Evolutionary conservation across 2,888 invertebrate species (phyloP).

Genomic region (Rotaria socialis): DNA sequence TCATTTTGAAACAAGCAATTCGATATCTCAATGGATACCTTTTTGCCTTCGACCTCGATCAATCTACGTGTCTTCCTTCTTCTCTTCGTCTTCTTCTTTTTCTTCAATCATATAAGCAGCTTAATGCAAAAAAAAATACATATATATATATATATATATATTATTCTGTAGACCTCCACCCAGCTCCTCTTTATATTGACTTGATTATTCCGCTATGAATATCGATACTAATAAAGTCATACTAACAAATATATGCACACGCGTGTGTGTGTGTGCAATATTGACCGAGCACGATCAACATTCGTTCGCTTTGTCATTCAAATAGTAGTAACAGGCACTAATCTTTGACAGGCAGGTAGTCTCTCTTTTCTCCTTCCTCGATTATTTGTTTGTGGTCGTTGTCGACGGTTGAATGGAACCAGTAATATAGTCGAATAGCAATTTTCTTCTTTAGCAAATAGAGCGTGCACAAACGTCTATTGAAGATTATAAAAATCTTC

Average conservation of each 20-base stretch:
- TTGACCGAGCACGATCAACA: constrained; percentile 32
- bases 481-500: constrained; percentile 18
- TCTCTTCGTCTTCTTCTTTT: neutral
- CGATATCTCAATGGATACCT: constrained; percentile 10
- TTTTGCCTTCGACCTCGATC: constrained; percentile 26
- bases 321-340: constrained; percentile 32
- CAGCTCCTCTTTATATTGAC: constrained; percentile 26
- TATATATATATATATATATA: neutral
- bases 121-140: constrained; percentile 21
- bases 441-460: constrained; percentile 29
- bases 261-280: constrained; percentile 21
- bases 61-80: constrained; percentile 21
- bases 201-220: constrained; percentile 29
- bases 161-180: neutral
- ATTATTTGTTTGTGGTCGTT: constrained; percentile 29
- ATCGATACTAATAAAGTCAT: constrained; percentile 32
- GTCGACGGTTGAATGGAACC: constrained; percentile 24
- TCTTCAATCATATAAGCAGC: constrained; percentile 27
- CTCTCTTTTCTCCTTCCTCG: neutral
- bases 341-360: constrained; percentile 32
- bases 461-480: constrained; percentile 15
- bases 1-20: constrained; percentile 28
- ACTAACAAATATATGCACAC: constrained; percentile 32
- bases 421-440: constrained; percentile 28
- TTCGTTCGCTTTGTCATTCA: constrained; percentile 29